phyloP scores from a whole-genome alignment of 2,113 vertebrate genomes.

The Notechis scutatus region DNA sequence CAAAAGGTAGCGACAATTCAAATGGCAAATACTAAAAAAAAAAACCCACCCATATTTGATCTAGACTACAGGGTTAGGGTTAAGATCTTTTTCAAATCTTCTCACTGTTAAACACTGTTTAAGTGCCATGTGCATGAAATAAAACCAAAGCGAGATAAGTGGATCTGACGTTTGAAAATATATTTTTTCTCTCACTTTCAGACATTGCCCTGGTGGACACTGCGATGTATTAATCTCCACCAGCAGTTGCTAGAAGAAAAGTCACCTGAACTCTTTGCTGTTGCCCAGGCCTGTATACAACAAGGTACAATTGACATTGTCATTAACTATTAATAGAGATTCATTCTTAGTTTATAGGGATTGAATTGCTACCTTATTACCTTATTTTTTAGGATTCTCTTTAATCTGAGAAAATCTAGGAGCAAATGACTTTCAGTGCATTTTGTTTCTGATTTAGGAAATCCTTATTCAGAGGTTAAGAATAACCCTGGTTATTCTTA shows the following conservation, averaged over 20 bases:
- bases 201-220: conserved; percentile 90
- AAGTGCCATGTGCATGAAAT: not conserved
- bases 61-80: not conserved
- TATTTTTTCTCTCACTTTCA: conserved; percentile 49
- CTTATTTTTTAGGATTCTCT: not conserved
- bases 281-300: conserved; percentile 75
- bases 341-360: not conserved
- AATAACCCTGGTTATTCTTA: not conserved
- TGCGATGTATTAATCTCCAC: conserved; percentile 84
- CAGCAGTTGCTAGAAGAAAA: conserved; percentile 90
- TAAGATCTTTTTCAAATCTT: not conserved
- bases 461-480: not conserved
- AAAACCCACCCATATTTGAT: not conserved
- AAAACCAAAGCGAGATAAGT: not conserved
- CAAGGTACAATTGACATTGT: conserved; percentile 70
- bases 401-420: not conserved
- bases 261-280: conserved; percentile 78
- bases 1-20: not conserved
- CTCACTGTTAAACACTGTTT: not conserved
- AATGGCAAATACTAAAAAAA: not conserved
- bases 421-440: accelerated
- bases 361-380: not conserved
- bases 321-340: not conserved
- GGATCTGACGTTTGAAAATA: not conserved
- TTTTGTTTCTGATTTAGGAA: not conserved